Percentiles rank a stretch among this genome's conserved stretches.
Evolutionary conservation across 2,888 invertebrate species (phyloP).

Genomic region (Melanophora roralis): DNA sequence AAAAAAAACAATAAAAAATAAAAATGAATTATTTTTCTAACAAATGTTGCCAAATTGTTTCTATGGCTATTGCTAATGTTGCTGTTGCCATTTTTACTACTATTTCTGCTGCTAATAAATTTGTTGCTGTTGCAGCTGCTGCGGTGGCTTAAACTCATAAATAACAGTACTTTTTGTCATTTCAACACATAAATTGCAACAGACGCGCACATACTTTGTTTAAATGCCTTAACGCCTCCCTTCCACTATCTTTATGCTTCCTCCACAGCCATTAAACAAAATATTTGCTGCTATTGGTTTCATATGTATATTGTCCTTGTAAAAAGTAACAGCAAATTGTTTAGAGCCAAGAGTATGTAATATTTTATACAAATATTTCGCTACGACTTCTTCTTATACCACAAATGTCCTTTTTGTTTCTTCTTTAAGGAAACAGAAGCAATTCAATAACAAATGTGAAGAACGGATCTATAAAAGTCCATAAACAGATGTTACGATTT

Average conservation of each 20-base stretch:
- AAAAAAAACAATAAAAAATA: not conserved
- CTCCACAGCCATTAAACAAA: not conserved
- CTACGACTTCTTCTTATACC: not conserved
- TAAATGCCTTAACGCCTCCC: not conserved
- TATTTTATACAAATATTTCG: not conserved
- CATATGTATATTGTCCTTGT: not conserved
- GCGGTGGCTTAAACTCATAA: slow-evolving; percentile 68
- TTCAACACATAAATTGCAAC: slow-evolving; percentile 65
- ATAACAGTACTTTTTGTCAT: slow-evolving; percentile 77
- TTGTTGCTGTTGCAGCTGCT: slow-evolving; percentile 48
- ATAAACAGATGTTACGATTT: slow-evolving; percentile 56
- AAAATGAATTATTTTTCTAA: slow-evolving; percentile 23
- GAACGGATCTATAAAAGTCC: slow-evolving; percentile 23
- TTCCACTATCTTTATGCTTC: not conserved
- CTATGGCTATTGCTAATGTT: slow-evolving; percentile 17
- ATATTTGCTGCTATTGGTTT: slow-evolving; percentile 33
- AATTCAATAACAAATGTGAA: not conserved
- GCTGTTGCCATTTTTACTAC: not conserved
- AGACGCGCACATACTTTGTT: not conserved
- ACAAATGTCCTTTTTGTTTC: slow-evolving; percentile 19
- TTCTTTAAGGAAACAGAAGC: not conserved
- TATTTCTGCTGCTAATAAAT: slow-evolving; percentile 18
- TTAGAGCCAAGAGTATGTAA: not conserved
- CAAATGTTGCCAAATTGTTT: slow-evolving; percentile 58
- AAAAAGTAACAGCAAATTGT: not conserved